These are phyloP conservation scores for Pimephales promelas DNA, from an alignment of 2,113 vertebrate genomes.

Conservation along the genomic window DNA sequence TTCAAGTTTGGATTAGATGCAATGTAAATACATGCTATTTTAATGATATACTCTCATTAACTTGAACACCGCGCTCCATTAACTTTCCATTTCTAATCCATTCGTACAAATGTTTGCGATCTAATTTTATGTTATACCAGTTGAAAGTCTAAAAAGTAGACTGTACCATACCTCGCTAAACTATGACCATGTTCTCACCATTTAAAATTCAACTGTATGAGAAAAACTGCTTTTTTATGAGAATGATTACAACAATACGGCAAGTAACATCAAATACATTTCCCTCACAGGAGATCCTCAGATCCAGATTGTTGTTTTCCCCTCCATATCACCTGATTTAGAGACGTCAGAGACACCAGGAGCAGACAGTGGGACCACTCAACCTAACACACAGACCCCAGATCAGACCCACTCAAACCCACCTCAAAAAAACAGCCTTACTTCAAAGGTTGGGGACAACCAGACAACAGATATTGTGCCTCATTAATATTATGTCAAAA, in stretches of 20 bases:
- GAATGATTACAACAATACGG: not conserved
- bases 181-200: not conserved
- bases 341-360: not conserved
- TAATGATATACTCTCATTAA: not conserved
- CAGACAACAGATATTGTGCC: not conserved
- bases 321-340: not conserved
- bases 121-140: not conserved
- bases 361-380: not conserved
- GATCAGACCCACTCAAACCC: not conserved
- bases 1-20: not conserved
- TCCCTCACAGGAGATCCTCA: conserved; percentile 6
- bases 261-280: not conserved
- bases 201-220: not conserved
- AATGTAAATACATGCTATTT: not conserved
- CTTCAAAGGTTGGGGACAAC: conserved; percentile 3
- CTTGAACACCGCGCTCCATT: not conserved
- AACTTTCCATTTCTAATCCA: not conserved
- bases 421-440: not conserved
- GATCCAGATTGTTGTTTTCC: not conserved
- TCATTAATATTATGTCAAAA: not conserved
- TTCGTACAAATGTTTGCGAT: not conserved
- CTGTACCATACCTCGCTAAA: not conserved
- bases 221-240: not conserved
- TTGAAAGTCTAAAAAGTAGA: not conserved
- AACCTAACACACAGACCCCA: not conserved